These are phyloP conservation scores for Osedax fenrisi DNA, from an alignment of 2,888 invertebrate genomes.

Conservation along the genomic window DNA sequence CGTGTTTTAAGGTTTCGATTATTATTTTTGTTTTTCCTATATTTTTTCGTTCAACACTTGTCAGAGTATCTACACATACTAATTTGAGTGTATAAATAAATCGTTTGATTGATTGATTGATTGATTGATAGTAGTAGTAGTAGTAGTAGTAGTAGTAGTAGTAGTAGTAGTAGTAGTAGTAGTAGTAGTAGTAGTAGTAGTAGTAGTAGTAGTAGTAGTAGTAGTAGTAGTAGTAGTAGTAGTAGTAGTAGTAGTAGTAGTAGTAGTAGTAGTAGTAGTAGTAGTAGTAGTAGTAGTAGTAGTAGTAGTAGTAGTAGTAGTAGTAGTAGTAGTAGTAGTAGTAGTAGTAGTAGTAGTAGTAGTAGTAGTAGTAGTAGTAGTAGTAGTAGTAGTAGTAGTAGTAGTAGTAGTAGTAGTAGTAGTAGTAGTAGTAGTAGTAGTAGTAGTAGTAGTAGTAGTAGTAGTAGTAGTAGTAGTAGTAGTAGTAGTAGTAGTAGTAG, in stretches of 20 bases:
- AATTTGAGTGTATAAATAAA: too few species aligned
- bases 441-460: not conserved
- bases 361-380: not conserved
- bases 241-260: not conserved
- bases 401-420: not conserved
- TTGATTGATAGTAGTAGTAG: too few species aligned
- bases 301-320: not conserved
- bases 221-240: not conserved
- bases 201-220: not conserved
- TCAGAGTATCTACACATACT: too few species aligned
- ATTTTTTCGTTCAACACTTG: too few species aligned
- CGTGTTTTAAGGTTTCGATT: too few species aligned
- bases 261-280: not conserved
- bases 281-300: not conserved
- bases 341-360: not conserved
- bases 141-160: too few species aligned
- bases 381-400: not conserved
- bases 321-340: not conserved
- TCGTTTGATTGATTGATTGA: too few species aligned
- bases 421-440: not conserved
- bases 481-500: not conserved
- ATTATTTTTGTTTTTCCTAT: too few species aligned
- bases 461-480: not conserved
- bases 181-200: not conserved
- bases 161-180: too few species aligned